Conservation (phyloP, 1,140 invertebrate species). For the Heliconius himera region DNA sequence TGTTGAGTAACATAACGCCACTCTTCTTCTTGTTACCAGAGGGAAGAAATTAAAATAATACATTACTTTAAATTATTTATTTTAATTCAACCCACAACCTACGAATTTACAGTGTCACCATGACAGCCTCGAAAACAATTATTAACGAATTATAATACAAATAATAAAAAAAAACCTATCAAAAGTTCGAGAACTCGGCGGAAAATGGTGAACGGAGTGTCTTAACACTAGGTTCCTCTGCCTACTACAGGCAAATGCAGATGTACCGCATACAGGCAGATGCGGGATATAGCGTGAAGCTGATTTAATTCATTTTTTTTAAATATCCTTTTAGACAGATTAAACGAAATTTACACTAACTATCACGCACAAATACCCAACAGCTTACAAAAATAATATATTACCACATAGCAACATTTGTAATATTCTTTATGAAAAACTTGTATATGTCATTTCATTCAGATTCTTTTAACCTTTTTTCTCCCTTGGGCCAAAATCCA, state of each 20-base stretch:
- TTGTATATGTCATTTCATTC: constrained; percentile 6
- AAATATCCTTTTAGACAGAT: not conserved
- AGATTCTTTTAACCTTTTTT: constrained; percentile 10
- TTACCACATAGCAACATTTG: not conserved
- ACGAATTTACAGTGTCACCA: not conserved
- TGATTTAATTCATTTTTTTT: too few species aligned
- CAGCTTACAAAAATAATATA: not conserved
- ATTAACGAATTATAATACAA: not conserved
- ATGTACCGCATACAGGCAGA: too few species aligned
- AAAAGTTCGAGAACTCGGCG: too few species aligned
- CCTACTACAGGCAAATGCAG: too few species aligned
- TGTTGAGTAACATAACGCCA: too few species aligned
- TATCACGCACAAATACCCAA: not conserved
- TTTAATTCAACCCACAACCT: not conserved
- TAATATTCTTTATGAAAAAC: not conserved
- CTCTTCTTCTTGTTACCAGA: too few species aligned
- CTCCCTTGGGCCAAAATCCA: constrained; percentile 13
- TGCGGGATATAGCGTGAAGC: too few species aligned
- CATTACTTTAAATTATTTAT: too few species aligned
- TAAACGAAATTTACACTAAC: not conserved
- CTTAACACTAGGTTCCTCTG: too few species aligned
- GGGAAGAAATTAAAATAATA: not conserved
- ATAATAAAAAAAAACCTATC: not conserved
- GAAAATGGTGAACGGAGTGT: too few species aligned
- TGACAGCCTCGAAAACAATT: too few species aligned